Evolutionary conservation across 2,888 invertebrate species (phyloP).

Genomic region (Hirtodrosophila confusa): DNA sequence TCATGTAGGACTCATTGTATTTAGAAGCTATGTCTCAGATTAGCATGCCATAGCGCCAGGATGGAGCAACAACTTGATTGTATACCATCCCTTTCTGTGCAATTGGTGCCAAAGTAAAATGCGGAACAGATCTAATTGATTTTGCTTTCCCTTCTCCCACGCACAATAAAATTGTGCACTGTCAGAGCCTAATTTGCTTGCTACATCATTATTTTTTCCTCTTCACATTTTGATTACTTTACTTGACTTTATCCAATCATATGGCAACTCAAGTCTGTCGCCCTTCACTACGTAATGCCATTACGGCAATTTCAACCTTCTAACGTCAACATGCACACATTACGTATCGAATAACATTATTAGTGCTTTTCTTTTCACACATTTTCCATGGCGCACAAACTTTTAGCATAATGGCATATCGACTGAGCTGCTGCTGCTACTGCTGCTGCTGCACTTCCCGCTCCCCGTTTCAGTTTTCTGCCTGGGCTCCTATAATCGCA

Average conservation of each 20-base stretch:
- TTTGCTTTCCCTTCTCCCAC: too few relatives aligned
- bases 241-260: neutral
- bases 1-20: too few relatives aligned
- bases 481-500: constrained; percentile 26
- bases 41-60: too few relatives aligned
- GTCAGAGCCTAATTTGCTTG: too few relatives aligned
- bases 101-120: too few relatives aligned
- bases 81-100: too few relatives aligned
- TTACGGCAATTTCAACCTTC: constrained; percentile 31
- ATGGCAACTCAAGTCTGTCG: neutral
- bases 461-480: neutral
- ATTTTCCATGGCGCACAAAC: constrained; percentile 51
- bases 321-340: constrained; percentile 12
- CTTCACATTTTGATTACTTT: constrained; percentile 7
- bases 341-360: constrained; percentile 51
- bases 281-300: constrained; percentile 22
- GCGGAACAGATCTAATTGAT: too few relatives aligned
- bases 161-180: too few relatives aligned
- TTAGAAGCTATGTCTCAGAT: too few relatives aligned
- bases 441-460: neutral
- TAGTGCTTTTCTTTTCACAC: constrained; percentile 34
- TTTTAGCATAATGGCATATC: constrained; percentile 65
- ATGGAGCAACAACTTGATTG: too few relatives aligned
- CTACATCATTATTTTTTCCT: neutral
- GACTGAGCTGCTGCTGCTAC: constrained; percentile 15